Evolutionary conservation across 2,113 vertebrate species (phyloP).

Genomic region (Oryzias curvinotus): DNA sequence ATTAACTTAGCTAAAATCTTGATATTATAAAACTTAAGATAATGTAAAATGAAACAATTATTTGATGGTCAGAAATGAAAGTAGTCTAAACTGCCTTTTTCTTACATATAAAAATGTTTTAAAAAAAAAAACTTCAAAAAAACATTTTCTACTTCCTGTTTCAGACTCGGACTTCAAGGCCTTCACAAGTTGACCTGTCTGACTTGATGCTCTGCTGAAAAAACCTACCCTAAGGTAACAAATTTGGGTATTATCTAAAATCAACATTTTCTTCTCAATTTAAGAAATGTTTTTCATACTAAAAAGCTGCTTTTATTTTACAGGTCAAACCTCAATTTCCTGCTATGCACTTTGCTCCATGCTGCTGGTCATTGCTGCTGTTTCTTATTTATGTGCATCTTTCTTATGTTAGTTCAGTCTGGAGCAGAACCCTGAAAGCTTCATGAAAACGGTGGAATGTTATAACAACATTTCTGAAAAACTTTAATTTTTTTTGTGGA

Average conservation of each 20-base stretch:
- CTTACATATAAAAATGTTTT: background rate
- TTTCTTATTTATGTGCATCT: slow-evolving; percentile 46
- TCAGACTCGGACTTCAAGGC: slow-evolving; percentile 84
- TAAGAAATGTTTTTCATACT: slow-evolving; percentile 7
- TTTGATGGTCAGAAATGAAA: too few species aligned
- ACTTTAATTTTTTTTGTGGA: slow-evolving; percentile 13
- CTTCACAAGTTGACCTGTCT: slow-evolving; percentile 79
- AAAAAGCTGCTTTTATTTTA: slow-evolving; percentile 49
- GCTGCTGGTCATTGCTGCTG: background rate
- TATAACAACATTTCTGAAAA: slow-evolving; percentile 17
- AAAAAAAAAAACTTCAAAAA: too few species aligned
- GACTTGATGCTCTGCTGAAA: slow-evolving; percentile 61
- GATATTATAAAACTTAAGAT: too few species aligned
- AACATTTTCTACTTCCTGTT: slow-evolving; percentile 72
- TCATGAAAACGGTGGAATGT: slow-evolving; percentile 29
- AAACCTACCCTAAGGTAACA: slow-evolving; percentile 68
- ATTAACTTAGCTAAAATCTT: too few species aligned
- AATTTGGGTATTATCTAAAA: slow-evolving; percentile 11
- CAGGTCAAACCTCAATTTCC: slow-evolving; percentile 69
- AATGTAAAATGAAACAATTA: too few species aligned
- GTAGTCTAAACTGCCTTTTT: too few species aligned
- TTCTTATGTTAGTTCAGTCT: slow-evolving; percentile 27
- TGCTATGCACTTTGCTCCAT: slow-evolving; percentile 61
- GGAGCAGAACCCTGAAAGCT: slow-evolving; percentile 50
- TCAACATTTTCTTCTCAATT: background rate